phyloP scores from a whole-genome alignment of 2,797 vertebrate genomes.

The Crenichthys baileyi region DNA sequence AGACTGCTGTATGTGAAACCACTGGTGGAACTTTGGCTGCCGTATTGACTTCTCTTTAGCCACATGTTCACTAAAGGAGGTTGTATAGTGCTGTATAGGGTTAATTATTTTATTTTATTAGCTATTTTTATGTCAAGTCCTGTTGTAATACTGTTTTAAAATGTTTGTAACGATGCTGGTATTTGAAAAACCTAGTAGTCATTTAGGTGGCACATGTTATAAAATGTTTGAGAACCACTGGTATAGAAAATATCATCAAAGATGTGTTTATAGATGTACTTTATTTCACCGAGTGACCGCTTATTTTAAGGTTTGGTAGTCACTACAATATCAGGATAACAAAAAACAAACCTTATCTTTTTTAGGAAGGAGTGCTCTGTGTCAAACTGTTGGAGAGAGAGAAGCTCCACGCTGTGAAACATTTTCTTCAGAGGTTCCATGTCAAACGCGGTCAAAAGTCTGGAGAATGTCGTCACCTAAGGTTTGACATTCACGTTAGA shows the following conservation, averaged over 20 bases:
- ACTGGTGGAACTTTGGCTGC: neutral
- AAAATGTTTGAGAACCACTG: too few relatives aligned
- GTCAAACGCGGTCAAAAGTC: constrained; percentile 89
- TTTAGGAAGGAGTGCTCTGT: constrained; percentile 92
- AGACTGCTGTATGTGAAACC: too few relatives aligned
- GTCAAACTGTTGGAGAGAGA: constrained; percentile 94
- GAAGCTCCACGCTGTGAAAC: constrained; percentile 74
- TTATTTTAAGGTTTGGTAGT: too few relatives aligned
- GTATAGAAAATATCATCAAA: too few relatives aligned
- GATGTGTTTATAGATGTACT: too few relatives aligned
- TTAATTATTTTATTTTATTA: neutral
- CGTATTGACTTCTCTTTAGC: neutral
- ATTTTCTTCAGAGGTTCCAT: constrained; percentile 72
- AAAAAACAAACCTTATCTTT: constrained; percentile 86
- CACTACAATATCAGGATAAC: neutral
- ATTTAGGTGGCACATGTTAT: neutral
- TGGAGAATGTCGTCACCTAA: constrained; percentile 95
- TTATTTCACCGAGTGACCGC: too few relatives aligned
- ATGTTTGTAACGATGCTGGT: neutral
- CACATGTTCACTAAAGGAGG: neutral
- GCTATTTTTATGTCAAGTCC: neutral
- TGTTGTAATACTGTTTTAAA: neutral
- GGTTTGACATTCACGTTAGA: constrained; percentile 29
- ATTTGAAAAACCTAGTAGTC: neutral
- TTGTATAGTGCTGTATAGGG: neutral